A percentile compares a stretch with the other conserved stretches of the same genome.
phyloP scores from a whole-genome alignment of 2,113 vertebrate genomes.

The Pungitius pungitius region DNA sequence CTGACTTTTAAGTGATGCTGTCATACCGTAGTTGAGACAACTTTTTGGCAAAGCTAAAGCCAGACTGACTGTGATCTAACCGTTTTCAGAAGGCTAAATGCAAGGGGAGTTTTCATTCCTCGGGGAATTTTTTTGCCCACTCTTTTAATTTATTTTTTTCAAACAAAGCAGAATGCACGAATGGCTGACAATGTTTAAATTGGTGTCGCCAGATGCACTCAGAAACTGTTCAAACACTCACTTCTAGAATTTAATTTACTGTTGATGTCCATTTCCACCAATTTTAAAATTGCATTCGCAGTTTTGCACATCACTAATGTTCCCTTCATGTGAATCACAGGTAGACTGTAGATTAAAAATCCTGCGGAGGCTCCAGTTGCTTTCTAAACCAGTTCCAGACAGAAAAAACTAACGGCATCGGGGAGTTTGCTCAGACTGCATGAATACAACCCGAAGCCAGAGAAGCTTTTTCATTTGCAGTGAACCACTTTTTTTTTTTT shows the following conservation, averaged over 20 bases:
- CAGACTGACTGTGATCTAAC: neutral
- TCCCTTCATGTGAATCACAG: constrained; percentile 29
- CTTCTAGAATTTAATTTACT: constrained; percentile 14
- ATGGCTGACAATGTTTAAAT: neutral
- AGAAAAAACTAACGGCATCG: constrained; percentile 14
- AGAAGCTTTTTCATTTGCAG: constrained; percentile 24
- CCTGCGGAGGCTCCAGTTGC: constrained; percentile 30
- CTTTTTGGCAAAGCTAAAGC: constrained; percentile 5
- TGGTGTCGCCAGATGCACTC: constrained; percentile 5
- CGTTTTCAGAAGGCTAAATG: constrained; percentile 8
- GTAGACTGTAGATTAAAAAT: constrained; percentile 41
- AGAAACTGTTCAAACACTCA: constrained; percentile 17
- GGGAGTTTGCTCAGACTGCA: constrained; percentile 31
- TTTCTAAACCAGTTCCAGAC: constrained; percentile 36
- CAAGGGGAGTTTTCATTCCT: neutral
- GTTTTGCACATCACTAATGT: constrained; percentile 1
- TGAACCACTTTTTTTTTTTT: constrained; percentile 9
- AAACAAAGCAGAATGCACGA: neutral
- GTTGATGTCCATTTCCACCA: constrained; percentile 33
- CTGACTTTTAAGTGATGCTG: constrained; percentile 52
- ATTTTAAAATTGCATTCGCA: constrained; percentile 35
- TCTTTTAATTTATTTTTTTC: neutral
- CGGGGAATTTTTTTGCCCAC: neutral
- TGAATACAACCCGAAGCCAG: neutral
- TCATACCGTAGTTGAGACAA: constrained; percentile 30